phyloP scores from a whole-genome alignment of 2,888 invertebrate species.

The Unio delphinus region DNA sequence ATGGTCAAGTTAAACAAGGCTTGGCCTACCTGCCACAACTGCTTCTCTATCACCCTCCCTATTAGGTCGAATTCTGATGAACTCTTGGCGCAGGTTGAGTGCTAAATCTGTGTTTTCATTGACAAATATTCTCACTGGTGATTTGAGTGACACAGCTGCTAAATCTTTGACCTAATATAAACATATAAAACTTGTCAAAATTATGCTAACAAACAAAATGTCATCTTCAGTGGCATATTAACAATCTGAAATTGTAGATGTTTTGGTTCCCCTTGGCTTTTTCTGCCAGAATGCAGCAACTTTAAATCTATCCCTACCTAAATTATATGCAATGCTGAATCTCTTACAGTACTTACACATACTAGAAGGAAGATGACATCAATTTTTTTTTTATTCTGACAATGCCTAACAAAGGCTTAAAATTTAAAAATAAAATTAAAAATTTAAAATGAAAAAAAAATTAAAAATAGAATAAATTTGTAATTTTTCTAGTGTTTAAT shows the following conservation, averaged over 20 bases:
- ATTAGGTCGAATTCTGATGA: slow-evolving; percentile 88
- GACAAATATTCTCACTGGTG: slow-evolving; percentile 95
- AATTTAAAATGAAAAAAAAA: no score
- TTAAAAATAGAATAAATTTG: no score
- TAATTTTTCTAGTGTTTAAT: no score
- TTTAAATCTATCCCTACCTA: no score
- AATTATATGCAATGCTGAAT: neutral
- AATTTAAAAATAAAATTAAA: no score
- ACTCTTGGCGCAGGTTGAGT: slow-evolving; percentile 95
- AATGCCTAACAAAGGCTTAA: no score
- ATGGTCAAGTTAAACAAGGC: no score
- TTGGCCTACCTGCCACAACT: slow-evolving; percentile 74
- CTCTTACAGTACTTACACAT: neutral
- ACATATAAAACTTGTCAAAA: neutral
- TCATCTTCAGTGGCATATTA: neutral
- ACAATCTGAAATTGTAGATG: no score
- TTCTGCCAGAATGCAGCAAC: no score
- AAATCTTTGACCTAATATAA: slow-evolving; percentile 81
- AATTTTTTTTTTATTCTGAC: no score
- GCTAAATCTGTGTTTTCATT: slow-evolving; percentile 97
- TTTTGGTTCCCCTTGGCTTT: no score
- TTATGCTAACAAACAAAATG: neutral
- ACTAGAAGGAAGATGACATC: no score
- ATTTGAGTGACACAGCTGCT: slow-evolving; percentile 91
- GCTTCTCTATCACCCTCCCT: slow-evolving; percentile 93